phyloP scores from a whole-genome alignment of 2,888 invertebrate species.

The Spodoptera picta region DNA sequence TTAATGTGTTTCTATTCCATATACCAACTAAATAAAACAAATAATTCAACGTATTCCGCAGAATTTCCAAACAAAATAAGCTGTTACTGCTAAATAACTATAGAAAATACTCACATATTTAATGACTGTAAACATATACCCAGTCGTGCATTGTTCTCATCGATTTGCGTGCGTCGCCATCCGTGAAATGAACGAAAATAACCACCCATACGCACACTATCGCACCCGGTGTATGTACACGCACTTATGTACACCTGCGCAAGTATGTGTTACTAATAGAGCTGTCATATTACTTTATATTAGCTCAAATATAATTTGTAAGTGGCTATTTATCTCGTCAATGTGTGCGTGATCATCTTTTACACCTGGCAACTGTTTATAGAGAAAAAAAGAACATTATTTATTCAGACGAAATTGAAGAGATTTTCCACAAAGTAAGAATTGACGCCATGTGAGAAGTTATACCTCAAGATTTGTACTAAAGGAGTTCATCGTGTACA shows the following conservation, averaged over 20 bases:
- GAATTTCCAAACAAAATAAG: background rate
- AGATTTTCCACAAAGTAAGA: no score
- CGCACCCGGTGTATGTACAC: slow-evolving; percentile 50
- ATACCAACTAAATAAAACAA: no score
- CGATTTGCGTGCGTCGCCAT: slow-evolving; percentile 72
- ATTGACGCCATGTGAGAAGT: no score
- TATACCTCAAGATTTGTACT: no score
- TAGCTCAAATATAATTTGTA: no score
- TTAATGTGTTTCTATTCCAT: no score
- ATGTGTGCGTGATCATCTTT: no score
- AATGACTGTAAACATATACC: slow-evolving; percentile 34
- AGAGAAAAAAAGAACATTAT: no score
- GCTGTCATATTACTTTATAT: slow-evolving; percentile 9
- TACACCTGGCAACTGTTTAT: no score
- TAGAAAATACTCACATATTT: slow-evolving; percentile 40
- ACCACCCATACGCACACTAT: slow-evolving; percentile 64
- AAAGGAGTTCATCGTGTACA: no score
- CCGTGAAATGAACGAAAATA: slow-evolving; percentile 83
- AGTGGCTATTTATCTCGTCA: no score
- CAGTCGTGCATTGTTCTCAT: slow-evolving; percentile 56
- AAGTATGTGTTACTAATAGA: background rate
- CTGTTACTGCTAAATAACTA: slow-evolving; percentile 10
- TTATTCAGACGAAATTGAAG: no score
- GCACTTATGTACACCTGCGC: slow-evolving; percentile 16
- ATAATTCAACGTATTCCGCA: background rate